phyloP scores from a whole-genome alignment of 2,888 invertebrate genomes.

The Pycnomerus fuliginosus region DNA sequence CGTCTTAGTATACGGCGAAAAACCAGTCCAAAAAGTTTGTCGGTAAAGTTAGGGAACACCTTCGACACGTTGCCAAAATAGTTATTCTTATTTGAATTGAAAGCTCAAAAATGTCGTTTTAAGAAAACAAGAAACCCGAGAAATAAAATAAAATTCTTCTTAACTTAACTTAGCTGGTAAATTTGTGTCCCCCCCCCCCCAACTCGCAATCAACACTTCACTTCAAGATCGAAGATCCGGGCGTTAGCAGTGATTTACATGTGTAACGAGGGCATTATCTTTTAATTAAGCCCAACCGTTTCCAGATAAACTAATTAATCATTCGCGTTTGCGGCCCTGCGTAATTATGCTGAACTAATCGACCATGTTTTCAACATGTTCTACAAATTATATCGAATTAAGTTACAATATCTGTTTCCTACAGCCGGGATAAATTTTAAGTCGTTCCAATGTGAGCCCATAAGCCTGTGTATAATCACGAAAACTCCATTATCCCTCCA shows the following conservation, averaged over 20 bases:
- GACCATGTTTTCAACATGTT: slow-evolving; percentile 30
- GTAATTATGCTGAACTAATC: slow-evolving; percentile 29
- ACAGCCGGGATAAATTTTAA: slow-evolving; percentile 19
- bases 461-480: slow-evolving; percentile 15
- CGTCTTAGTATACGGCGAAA: too few relatives aligned
- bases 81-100: too few relatives aligned
- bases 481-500: slow-evolving; percentile 14
- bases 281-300: slow-evolving; percentile 22
- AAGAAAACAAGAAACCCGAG: too few relatives aligned
- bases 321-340: slow-evolving; percentile 23
- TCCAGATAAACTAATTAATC: slow-evolving; percentile 29
- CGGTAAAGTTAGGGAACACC: too few relatives aligned
- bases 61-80: too few relatives aligned
- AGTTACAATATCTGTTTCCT: slow-evolving; percentile 29
- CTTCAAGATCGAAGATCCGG: neutral
- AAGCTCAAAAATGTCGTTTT: too few relatives aligned
- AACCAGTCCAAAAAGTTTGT: too few relatives aligned
- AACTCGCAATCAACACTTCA: slow-evolving; percentile 2
- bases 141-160: too few relatives aligned
- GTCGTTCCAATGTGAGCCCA: slow-evolving; percentile 13
- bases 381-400: slow-evolving; percentile 29
- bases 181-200: too few relatives aligned
- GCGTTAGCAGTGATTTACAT: slow-evolving; percentile 6
- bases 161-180: too few relatives aligned
- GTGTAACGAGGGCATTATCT: slow-evolving; percentile 13